Evolutionary conservation across 2,113 vertebrate genomes (phyloP).

Genomic region (Hydrochoerus hydrochaeris): DNA sequence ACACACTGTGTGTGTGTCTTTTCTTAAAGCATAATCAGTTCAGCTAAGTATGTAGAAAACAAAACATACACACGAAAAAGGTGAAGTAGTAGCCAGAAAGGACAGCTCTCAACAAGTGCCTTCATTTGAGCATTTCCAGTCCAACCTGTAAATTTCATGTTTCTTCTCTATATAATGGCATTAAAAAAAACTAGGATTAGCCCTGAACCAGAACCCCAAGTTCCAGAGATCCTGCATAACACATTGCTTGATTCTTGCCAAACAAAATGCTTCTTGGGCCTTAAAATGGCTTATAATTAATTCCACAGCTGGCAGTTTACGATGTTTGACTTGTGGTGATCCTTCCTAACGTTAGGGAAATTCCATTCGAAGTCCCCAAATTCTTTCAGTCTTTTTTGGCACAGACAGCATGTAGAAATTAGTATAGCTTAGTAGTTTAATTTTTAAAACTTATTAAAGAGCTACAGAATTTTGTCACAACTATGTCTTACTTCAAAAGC

Average conservation of each 20-base stretch:
- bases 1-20: not conserved
- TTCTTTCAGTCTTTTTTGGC: slow-evolving; percentile 69
- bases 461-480: slow-evolving; percentile 28
- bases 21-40: not conserved
- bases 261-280: slow-evolving; percentile 49
- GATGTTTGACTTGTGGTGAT: slow-evolving; percentile 28
- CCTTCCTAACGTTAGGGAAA: slow-evolving; percentile 78
- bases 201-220: not conserved
- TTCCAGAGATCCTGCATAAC: slow-evolving; percentile 36
- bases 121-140: not conserved
- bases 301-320: slow-evolving; percentile 25
- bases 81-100: not conserved
- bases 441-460: slow-evolving; percentile 2
- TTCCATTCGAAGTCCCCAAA: slow-evolving; percentile 81
- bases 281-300: slow-evolving; percentile 70
- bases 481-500: not conserved
- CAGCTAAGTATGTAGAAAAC: slow-evolving; percentile 17
- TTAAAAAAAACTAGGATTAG: not conserved
- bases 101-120: not conserved
- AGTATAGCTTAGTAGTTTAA: slow-evolving; percentile 43
- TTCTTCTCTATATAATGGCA: not conserved
- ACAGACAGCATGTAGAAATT: slow-evolving; percentile 45
- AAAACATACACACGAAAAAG: not conserved
- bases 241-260: not conserved
- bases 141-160: not conserved